Evolutionary conservation across 2,113 vertebrate species (phyloP).

Genomic region (Petroica traversi): DNA sequence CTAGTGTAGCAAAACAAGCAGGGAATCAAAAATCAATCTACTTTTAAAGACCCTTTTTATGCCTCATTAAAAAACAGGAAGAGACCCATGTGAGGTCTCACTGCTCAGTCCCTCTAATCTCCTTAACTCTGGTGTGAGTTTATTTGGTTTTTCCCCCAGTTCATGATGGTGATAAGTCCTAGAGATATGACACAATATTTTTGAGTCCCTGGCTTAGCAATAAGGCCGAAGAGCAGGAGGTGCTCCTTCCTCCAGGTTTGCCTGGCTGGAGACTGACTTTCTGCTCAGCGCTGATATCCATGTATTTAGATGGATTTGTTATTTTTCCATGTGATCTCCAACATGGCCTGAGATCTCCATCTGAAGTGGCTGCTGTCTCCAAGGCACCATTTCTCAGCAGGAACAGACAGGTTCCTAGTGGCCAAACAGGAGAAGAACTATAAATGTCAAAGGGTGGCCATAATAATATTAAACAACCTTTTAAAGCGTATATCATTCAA

Average conservation of each 20-base stretch:
- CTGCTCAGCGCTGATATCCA: neutral
- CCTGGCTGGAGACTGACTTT: neutral
- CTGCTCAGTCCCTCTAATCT: slow-evolving; percentile 1
- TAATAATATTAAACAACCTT: neutral
- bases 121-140: neutral
- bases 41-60: neutral
- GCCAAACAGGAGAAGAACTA: neutral
- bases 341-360: neutral
- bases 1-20: neutral
- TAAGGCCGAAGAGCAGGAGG: neutral
- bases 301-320: accelerated
- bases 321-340: neutral
- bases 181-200: neutral
- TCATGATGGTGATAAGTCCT: neutral
- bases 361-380: neutral
- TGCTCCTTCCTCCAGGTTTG: neutral
- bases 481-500: neutral
- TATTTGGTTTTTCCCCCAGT: neutral
- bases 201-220: neutral
- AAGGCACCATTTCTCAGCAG: neutral
- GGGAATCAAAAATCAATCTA: neutral
- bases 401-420: neutral
- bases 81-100: neutral
- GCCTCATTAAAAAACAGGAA: neutral
- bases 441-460: neutral